Base-by-base conservation (phyloP, 2,888 invertebrate species). In the Glaucopsyche alexis region DNA sequence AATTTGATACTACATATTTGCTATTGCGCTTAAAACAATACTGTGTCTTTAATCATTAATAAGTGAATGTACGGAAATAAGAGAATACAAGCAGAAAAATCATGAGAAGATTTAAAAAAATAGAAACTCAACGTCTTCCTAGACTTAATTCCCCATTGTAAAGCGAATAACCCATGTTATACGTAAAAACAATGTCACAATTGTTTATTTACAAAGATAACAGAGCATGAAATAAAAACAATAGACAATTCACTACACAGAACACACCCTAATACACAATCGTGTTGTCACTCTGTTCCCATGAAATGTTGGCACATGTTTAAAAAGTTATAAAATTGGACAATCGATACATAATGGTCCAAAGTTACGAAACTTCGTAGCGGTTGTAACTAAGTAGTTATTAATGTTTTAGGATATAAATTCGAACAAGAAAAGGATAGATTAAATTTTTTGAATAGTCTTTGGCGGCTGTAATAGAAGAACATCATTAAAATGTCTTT, bases 211-310 rank as follows among this genome's bases (percentile, higher is more conserved):
- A 69, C 49, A 19, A 81, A 81, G 49, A 77, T 79, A 86, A 85
- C 88, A 82, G 80, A 80, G 82, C 85, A 80, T 85, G 79, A 81
- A 80, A 81, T 78, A 79, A 83, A 81, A 38, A 87, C 87, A 87
- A 87, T 85, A 78, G 84, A 78, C 81, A 81, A 78, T 83, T 84
- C 82, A 84, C 80, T 16, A 38, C 60, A 60, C 11, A 52, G 52
- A 60, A 11, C 55, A 42, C 67, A 19, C 42, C 42, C 42, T 16
- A 16, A 5, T 42, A 42, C 42, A 29, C 29, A 2, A 29, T 29
- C 29, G 1, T 42, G 77, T 77, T 80, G 84, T 79, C 77, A 81
- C 65, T 69, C 65, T 73, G 40, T 72, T 71, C 64, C 47, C 55
- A 40, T 64, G 29, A 65, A 65, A 29, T 9, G 66, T 66, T 42